A percentile compares a stretch with the other conserved stretches of the same genome.
Evolutionary conservation across 2,888 invertebrate genomes (phyloP).

Genomic region (Scaeva pyrastri): DNA sequence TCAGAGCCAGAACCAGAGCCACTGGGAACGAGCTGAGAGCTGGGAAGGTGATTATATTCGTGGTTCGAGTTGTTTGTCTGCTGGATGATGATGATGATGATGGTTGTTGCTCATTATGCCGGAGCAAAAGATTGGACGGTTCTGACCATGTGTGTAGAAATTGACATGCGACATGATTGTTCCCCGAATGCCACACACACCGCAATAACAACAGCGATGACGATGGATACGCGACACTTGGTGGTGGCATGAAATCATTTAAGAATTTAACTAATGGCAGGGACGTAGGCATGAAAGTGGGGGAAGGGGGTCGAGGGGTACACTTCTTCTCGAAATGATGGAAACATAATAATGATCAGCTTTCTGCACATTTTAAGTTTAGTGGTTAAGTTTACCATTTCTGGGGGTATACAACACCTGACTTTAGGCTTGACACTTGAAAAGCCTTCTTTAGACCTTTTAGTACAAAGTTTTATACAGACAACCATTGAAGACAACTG

Average conservation of each 20-base stretch:
- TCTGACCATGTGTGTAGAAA: conserved; percentile 53
- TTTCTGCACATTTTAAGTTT: no score
- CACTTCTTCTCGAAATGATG: no score
- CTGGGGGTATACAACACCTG: no score
- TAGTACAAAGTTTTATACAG: no score
- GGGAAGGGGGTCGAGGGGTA: neutral
- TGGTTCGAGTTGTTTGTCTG: conserved; percentile 40
- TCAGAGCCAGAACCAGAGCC: neutral
- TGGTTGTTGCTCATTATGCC: conserved; percentile 30
- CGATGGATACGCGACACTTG: conserved; percentile 19
- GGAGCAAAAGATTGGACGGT: conserved; percentile 37
- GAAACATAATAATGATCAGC: no score
- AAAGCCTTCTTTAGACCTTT: no score
- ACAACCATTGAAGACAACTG: no score
- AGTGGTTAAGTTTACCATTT: no score
- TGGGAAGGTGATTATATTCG: conserved; percentile 51
- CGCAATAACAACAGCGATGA: neutral
- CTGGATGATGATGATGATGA: neutral
- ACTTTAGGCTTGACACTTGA: no score
- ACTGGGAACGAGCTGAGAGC: neutral
- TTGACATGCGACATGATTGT: conserved; percentile 70
- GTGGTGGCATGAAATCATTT: conserved; percentile 17
- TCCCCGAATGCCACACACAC: conserved; percentile 64
- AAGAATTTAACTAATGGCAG: neutral
- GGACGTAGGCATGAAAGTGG: neutral